Evolutionary conservation across 2,888 invertebrate species (phyloP), one percentile per base, ranked within the genome.

Genomic region (Stenoptilia bipunctidactyla): DNA sequence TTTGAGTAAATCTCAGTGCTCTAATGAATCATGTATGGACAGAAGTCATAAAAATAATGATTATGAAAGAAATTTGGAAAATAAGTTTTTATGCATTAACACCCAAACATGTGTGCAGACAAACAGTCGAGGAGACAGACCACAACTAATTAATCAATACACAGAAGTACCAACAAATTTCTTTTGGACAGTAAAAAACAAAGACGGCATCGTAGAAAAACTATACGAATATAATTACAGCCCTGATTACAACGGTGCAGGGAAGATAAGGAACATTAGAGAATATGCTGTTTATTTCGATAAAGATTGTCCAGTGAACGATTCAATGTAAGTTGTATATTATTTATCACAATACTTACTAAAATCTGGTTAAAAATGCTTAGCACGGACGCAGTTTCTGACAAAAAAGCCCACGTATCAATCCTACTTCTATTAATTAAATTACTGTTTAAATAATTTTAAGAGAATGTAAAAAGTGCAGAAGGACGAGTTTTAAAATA

Each of bases 271-370:
- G 49, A 65, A 72, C 48, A 77, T 82, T 38, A 58, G 79, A 47
- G 61, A 80, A 44, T 80, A 82, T 61, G 69, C 80, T 2, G 80
- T 82, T 37, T 80, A 75, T 53, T 64, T 62, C 39, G 77, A 80
- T 45, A 74, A 72, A 39, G 76, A 80, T 41, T 74, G 76, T 45
- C 48, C 77, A 33, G 51, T 80, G 47, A 75, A 79, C 55, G 66
- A 62, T 46, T 48, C 60, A 38, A 63, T 57, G 72, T 63, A 56
- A 44, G 56, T 58, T 45, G 15, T 33, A 25, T 20, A 20, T 20
- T n/a, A n/a, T n/a, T n/a, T n/a, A n/a, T n/a, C n/a, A n/a, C n/a
- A n/a, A n/a, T n/a, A n/a, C n/a, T n/a, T n/a, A n/a, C n/a, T n/a
- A n/a, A n/a, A n/a, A n/a, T n/a, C n/a, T n/a, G n/a, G n/a, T n/a